Base-by-base conservation (phyloP, 1,140 invertebrate genomes). In the Saccostrea glomerata region DNA sequence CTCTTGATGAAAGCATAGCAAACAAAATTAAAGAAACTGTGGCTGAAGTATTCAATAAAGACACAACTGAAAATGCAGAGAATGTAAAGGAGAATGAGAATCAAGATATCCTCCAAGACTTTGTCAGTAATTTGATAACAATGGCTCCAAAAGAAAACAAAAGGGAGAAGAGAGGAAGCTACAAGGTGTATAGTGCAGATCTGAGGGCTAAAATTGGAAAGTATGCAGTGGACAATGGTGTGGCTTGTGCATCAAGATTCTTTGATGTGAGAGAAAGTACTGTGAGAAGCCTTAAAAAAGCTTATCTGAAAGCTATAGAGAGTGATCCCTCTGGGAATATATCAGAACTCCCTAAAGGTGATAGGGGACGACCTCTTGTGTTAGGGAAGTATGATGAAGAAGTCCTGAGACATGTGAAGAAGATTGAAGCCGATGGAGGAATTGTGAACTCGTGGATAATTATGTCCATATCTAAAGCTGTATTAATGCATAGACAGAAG, bases 401-500 rank as follows among this genome's bases (percentile, higher is more conserved):
- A 84, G 82, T 84, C 6, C 20, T 54, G 11, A 54, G 23, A n/a
- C 82, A 55, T 56, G 55, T 84, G 55, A 84, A 84, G 55, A 84
- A 84, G 30, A 55, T 84, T 23, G 47, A 56, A n/a, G 40, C 55
- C 12, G 55, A 84, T 25, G 82, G 82, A 54, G 40, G 82, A 12
- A 84, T 84, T 84, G 55, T 84, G 15, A 84, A 84, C 30, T 84
- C 40, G 55, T 84, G 82, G 82, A 84, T 84, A 7, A 56, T 84
- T 6, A 84, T 84, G 82, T 84, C 82, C n/a, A 84, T 84, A 54
- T 54, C 82, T n/a, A 56, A 84, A 56, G 82, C 82, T n/a, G 82
- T 84, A 23, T 56, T 84, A 84, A 84, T 55, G 55, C 55, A 55
- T 40, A n/a, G 55, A 9, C 82, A 77, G 30, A 77, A 77, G 47